Percentiles rank a stretch among this genome's conserved stretches.
These are phyloP conservation scores for Platycercus adscitus DNA, from an alignment of 2,113 vertebrate species.

Conservation along the genomic window DNA sequence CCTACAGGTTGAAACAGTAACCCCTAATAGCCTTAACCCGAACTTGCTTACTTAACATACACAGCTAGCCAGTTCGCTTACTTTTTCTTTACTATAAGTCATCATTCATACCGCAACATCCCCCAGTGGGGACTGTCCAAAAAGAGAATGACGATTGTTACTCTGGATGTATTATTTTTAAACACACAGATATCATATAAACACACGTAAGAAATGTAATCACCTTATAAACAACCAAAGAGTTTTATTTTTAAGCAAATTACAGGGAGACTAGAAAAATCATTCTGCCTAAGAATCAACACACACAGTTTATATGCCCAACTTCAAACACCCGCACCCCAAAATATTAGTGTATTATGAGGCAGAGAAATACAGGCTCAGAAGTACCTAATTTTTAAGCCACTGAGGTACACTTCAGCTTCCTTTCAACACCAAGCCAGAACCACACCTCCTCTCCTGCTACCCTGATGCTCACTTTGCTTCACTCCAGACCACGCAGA, in stretches of 20 bases:
- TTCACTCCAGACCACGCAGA: neutral
- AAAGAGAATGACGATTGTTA: neutral
- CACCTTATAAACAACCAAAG: neutral
- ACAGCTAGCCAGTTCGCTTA: neutral
- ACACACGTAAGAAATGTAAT: neutral
- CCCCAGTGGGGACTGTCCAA: neutral
- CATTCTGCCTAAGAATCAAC: neutral
- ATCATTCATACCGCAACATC: neutral
- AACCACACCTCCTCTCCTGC: neutral
- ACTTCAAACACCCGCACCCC: neutral
- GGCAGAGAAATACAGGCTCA: neutral
- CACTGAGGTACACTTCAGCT: neutral
- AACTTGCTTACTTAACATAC: neutral
- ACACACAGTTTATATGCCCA: neutral
- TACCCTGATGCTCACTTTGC: neutral
- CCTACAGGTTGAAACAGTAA: neutral
- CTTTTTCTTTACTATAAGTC: neutral
- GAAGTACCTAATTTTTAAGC: neutral
- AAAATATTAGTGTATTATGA: neutral
- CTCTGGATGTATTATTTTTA: neutral
- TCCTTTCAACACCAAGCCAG: neutral
- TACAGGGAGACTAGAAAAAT: neutral
- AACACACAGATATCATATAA: neutral
- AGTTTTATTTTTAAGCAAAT: neutral
- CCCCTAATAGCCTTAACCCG: fast-evolving